These are phyloP conservation scores for Macrosoma leucophasiata DNA, from an alignment of 2,888 invertebrate genomes.

Conservation along the genomic window DNA sequence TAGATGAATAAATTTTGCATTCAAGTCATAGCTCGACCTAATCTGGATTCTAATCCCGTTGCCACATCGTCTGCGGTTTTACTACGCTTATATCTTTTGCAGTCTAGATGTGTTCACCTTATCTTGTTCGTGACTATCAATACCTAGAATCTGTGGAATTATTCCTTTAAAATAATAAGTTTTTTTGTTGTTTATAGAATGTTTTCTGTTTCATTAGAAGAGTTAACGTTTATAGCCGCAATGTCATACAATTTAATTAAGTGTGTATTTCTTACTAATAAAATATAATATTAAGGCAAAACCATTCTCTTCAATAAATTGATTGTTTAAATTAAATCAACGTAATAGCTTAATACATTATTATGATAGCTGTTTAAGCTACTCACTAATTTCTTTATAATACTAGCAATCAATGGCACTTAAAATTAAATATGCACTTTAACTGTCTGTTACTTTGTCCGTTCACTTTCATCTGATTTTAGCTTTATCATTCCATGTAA, in stretches of 20 bases:
- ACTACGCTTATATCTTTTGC: conserved; percentile 39
- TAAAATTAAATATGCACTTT: conserved; percentile 32
- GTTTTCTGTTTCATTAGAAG: too few relatives aligned
- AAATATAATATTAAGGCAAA: too few relatives aligned
- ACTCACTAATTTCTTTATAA: too few relatives aligned
- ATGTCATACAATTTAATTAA: too few relatives aligned
- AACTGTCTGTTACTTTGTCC: conserved; percentile 27
- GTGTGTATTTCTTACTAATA: too few relatives aligned
- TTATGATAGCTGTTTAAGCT: conserved; percentile 27
- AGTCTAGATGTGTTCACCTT: conserved; percentile 34
- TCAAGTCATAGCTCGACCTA: conserved; percentile 46
- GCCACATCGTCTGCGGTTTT: conserved; percentile 46
- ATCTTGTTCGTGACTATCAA: conserved; percentile 24
- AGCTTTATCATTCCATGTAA: conserved; percentile 40
- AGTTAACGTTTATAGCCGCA: conserved; percentile 16
- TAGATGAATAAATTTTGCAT: conserved; percentile 42
- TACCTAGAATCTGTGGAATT: conserved; percentile 26
- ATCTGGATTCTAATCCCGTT: conserved; percentile 65
- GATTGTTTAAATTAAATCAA: conserved; percentile 32
- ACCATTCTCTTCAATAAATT: conserved; percentile 25
- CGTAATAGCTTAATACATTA: conserved; percentile 31
- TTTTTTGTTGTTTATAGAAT: too few relatives aligned
- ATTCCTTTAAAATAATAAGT: conserved; percentile 18
- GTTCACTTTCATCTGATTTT: conserved; percentile 33
- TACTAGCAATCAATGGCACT: conserved; percentile 29